Percentiles rank a stretch among this genome's conserved stretches.
Conservation (phyloP, 2,888 invertebrate genomes). For the Uloborus plumipes region DNA sequence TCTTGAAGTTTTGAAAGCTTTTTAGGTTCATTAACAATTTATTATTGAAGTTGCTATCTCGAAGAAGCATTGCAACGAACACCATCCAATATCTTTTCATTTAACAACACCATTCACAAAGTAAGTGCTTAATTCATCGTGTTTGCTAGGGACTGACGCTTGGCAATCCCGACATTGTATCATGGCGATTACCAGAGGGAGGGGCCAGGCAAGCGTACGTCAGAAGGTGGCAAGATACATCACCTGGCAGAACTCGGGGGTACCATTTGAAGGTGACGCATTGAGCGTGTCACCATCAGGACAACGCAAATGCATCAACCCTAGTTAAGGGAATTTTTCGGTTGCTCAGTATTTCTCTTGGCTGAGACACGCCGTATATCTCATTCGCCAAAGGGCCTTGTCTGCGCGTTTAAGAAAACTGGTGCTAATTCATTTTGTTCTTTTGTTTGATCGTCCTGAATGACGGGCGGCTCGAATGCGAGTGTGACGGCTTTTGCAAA, state of each 20-base stretch:
- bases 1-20: no score
- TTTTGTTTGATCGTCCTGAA: slow-evolving; percentile 24
- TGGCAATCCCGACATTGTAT: slow-evolving; percentile 19
- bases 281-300: slow-evolving; percentile 42
- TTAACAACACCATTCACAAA: no score
- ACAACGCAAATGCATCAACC: slow-evolving; percentile 51
- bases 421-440: slow-evolving; percentile 54
- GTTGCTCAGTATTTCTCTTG: slow-evolving; percentile 9
- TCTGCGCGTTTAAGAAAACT: slow-evolving; percentile 4
- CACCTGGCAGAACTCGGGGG: slow-evolving; percentile 30
- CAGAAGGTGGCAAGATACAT: slow-evolving; percentile 44
- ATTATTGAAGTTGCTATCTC: background rate
- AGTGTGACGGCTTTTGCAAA: slow-evolving; percentile 38
- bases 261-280: slow-evolving; percentile 54
- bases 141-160: background rate
- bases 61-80: background rate
- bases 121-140: background rate
- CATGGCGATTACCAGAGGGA: slow-evolving; percentile 15
- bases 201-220: background rate
- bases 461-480: background rate
- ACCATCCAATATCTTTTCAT: no score
- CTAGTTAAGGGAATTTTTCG: slow-evolving; percentile 38
- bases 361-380: slow-evolving; percentile 27
- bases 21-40: no score
- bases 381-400: slow-evolving; percentile 27